Base-by-base conservation (phyloP, 2,888 invertebrate species). In the Meloe dianella region DNA sequence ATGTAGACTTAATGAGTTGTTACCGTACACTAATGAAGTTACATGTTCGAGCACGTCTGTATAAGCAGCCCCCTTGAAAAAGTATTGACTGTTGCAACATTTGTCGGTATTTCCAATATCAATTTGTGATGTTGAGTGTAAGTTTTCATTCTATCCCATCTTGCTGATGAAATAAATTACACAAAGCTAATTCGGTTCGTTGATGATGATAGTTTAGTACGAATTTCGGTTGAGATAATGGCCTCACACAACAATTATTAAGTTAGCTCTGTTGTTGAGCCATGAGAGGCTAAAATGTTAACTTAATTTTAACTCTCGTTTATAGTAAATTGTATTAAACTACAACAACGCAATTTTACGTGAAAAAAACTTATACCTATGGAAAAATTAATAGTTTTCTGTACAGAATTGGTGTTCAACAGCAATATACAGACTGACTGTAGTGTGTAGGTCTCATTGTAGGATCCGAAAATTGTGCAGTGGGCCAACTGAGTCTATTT, bases 111-210 rank as follows among this genome's bases (percentile, higher is more conserved):
- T 12, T 54, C 54, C n/a, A n/a, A n/a, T 54, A 54, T 54, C 24
- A 54, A 54, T 54, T 54, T 12, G 24, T 24, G 12, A 3, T 22
- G 54, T 54, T 54, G 24, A 54, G 9, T 14, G 54, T 54, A 54
- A 54, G 54, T 54, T 54, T 54, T 54, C 54, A 54, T 1, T 54
- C 2, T 22, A 54, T 24, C 24, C 54, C 20, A 22, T 14, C 22
- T 54, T 24, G 54, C 12, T 24, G 24, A 47, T 47, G 47, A 54
- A 54, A 54, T 54, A 54, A 54, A 54, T 54, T 54, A 54, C 54
- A 54, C 6, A 54, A 9, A 51, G 7, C n/a, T 41, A 41, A 20
- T 8, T 9, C 20, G 10, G 14, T 54, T 12, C 24, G 24, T 54
- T 54, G 54, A 54, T 54, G 24, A 24, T 54, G 54, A 54, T 54